Evolutionary conservation across 2,113 vertebrate species (phyloP).

Genomic region (Sinocyclocheilus grahami): DNA sequence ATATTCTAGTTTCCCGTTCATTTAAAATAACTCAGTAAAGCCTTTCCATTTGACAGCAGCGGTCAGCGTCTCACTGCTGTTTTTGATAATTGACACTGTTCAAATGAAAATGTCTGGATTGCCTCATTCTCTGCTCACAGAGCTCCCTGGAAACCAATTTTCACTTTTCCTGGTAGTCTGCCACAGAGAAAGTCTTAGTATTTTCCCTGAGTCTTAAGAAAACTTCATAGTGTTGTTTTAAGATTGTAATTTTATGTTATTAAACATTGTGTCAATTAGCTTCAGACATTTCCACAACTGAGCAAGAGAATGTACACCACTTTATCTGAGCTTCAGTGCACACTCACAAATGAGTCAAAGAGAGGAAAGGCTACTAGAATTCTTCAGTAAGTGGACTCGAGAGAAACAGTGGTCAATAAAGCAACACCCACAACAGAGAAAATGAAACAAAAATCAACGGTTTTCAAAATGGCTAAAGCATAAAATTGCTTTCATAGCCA

Average conservation of each 20-base stretch:
- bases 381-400: conserved; percentile 22
- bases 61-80: background rate
- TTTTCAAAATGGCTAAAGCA: background rate
- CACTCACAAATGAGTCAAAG: conserved; percentile 16
- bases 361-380: background rate
- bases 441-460: background rate
- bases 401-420: conserved; percentile 2
- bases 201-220: background rate
- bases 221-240: background rate
- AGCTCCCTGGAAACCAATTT: conserved; percentile 26
- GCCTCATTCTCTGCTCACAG: conserved; percentile 3
- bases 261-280: background rate
- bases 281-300: background rate
- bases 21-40: conserved; percentile 29
- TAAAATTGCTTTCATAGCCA: background rate
- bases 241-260: background rate
- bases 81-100: conserved; percentile 1
- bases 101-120: conserved; percentile 28
- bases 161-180: background rate
- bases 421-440: background rate
- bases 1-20: background rate
- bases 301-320: background rate
- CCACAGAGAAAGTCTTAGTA: background rate
- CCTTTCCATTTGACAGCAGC: conserved; percentile 3
- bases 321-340: background rate